Evolutionary conservation across 2,797 vertebrate genomes (phyloP).

Genomic region (Scomberomorus guttatus): DNA sequence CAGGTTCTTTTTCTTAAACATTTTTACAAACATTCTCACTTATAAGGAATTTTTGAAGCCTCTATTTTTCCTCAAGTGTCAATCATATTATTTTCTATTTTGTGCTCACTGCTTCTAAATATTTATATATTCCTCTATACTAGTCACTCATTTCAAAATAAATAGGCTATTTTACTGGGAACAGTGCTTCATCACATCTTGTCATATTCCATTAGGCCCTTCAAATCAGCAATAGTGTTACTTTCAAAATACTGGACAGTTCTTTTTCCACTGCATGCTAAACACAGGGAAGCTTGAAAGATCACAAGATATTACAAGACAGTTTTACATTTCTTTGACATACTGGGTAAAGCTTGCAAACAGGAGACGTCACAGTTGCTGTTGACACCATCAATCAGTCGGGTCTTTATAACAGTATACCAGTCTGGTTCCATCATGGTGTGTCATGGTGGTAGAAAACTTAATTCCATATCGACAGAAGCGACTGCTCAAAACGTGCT

Average conservation of each 20-base stretch:
- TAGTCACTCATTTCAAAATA: background rate
- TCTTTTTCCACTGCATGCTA: background rate
- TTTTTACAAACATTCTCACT: too few relatives aligned
- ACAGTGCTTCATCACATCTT: constrained; percentile 4
- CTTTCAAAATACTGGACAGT: background rate
- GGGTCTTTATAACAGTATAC: background rate
- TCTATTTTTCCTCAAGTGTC: background rate
- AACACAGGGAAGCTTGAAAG: background rate
- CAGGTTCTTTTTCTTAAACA: background rate
- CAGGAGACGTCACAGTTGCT: background rate
- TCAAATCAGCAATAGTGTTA: background rate
- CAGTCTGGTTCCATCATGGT: background rate
- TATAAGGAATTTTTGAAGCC: background rate
- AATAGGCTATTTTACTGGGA: background rate
- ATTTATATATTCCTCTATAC: constrained; percentile 4
- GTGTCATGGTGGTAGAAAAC: background rate
- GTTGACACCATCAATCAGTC: background rate
- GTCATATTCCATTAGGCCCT: constrained; percentile 1
- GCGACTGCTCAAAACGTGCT: background rate
- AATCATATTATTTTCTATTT: background rate
- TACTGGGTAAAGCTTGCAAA: background rate
- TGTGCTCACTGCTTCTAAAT: background rate
- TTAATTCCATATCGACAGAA: background rate
- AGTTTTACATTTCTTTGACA: background rate
- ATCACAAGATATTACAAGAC: background rate